Percentiles rank a stretch among this genome's conserved stretches.
Conservation (phyloP, 2,113 vertebrate species). For the Galemys pyrenaicus region DNA sequence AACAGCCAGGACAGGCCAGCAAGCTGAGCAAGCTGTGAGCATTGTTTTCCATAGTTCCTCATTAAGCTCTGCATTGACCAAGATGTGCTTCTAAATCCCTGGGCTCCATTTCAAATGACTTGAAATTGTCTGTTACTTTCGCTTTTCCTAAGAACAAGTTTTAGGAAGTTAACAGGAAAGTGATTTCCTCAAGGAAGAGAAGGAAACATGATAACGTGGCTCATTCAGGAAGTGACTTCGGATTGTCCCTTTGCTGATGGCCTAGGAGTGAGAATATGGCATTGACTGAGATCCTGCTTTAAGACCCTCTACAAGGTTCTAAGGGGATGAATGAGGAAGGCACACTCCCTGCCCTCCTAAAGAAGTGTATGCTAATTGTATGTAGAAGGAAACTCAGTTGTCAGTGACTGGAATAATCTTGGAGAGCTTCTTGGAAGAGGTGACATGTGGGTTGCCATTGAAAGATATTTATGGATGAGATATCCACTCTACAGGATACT, state of each 20-base stretch:
- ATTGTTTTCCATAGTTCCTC: not conserved
- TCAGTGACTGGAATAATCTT: not conserved
- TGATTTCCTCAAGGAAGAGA: not conserved
- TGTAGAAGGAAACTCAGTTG: not conserved
- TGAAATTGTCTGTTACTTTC: not conserved
- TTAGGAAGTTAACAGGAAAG: not conserved
- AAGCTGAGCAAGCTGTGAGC: not conserved
- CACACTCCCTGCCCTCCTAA: not conserved
- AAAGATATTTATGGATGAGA: not conserved
- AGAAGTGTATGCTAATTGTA: not conserved
- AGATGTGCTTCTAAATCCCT: not conserved
- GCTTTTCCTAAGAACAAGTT: constrained; percentile 10
- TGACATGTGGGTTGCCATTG: not conserved
- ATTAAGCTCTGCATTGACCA: not conserved
- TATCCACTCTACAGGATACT: not conserved
- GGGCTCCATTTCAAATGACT: not conserved
- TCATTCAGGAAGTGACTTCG: not conserved
- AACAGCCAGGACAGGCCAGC: not conserved
- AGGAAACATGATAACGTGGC: not conserved
- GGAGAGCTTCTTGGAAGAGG: not conserved
- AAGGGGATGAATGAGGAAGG: not conserved
- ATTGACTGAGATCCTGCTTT: not conserved
- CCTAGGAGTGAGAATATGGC: not conserved
- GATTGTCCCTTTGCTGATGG: not conserved
- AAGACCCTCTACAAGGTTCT: not conserved